A percentile compares a stretch with the other conserved stretches of the same genome.
These are phyloP conservation scores for Lepidocyrtoides sp. DNA, from an alignment of 2,888 invertebrate genomes.

Conservation along the genomic window DNA sequence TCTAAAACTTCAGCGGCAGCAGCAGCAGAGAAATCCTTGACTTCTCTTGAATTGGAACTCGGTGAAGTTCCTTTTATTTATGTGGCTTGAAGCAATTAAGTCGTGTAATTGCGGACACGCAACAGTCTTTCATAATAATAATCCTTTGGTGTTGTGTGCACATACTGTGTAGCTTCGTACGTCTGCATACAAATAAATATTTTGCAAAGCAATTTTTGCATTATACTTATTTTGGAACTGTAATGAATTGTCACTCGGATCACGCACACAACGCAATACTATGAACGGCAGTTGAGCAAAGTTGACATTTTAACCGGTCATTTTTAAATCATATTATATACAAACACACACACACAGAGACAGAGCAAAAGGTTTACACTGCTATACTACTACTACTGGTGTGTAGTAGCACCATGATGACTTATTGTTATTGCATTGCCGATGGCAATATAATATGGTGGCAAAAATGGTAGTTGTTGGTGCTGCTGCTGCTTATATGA, in stretches of 20 bases:
- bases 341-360: neutral
- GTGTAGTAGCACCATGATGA: neutral
- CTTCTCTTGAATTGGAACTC: neutral
- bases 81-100: constrained; percentile 19
- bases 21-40: neutral
- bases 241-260: constrained; percentile 42
- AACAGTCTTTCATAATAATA: constrained; percentile 10
- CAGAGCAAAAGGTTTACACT: neutral
- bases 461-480: no score
- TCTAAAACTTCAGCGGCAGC: neutral
- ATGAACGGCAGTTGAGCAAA: neutral
- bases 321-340: constrained; percentile 27
- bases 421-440: constrained; percentile 46
- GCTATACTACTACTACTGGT: no score
- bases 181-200: neutral
- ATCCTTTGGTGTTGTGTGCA: no score
- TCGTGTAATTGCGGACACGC: constrained; percentile 44
- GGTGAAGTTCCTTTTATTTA: neutral
- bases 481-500: no score
- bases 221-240: neutral
- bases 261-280: constrained; percentile 42
- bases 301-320: constrained; percentile 57
- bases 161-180: neutral
- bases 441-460: constrained; percentile 22
- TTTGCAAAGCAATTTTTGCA: neutral